phyloP scores from a whole-genome alignment of 2,888 invertebrate species.

The Psylliodes chrysocephalus region DNA sequence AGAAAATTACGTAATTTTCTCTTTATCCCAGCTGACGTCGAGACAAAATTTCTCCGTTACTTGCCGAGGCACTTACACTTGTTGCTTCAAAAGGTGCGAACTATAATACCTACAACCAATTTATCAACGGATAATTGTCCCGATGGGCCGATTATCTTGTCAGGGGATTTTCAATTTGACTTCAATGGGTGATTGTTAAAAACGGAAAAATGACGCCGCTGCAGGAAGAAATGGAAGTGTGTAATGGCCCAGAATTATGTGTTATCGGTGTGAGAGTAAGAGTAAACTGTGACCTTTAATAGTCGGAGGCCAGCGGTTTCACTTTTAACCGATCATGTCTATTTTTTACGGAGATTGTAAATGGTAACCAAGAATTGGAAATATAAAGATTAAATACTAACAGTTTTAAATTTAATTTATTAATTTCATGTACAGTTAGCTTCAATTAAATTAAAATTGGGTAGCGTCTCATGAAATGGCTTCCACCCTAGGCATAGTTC shows the following conservation, averaged over 20 bases:
- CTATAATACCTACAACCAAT: constrained; percentile 5
- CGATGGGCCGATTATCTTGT: constrained; percentile 2
- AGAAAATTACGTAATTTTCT: constrained; percentile 15
- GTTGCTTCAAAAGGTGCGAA: constrained; percentile 10
- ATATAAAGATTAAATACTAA: too few species aligned
- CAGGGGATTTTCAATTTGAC: constrained; percentile 8
- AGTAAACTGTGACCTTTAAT: constrained; percentile 23
- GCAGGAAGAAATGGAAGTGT: constrained; percentile 7
- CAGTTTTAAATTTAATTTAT: too few species aligned
- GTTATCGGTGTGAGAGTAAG: constrained; percentile 13
- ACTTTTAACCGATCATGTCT: too few species aligned
- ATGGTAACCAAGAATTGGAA: too few species aligned
- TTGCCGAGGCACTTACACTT: constrained; percentile 1
- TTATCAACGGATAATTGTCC: constrained; percentile 13
- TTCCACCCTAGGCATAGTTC: too few species aligned
- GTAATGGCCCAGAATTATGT: constrained; percentile 11
- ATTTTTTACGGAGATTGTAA: too few species aligned
- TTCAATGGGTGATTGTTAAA: background rate
- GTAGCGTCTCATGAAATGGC: too few species aligned
- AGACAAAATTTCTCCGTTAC: background rate
- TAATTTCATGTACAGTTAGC: too few species aligned
- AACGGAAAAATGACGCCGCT: background rate
- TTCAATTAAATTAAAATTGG: too few species aligned
- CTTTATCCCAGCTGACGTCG: constrained; percentile 6
- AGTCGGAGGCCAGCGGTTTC: constrained; percentile 20